phyloP scores from a whole-genome alignment of 2,888 invertebrate genomes.

The Caenorhabditis panamensis region DNA sequence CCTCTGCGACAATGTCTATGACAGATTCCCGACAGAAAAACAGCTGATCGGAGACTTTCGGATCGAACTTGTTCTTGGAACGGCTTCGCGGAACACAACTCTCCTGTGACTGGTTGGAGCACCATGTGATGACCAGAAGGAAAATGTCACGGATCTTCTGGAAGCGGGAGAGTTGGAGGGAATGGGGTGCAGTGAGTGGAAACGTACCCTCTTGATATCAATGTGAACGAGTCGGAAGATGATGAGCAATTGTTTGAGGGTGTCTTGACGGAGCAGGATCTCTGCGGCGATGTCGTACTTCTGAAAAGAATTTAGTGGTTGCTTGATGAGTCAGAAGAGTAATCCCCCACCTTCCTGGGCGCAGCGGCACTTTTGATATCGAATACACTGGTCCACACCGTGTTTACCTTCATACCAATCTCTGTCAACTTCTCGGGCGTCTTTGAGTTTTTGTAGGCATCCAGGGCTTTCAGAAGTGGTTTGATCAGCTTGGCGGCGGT shows the following conservation, averaged over 20 bases:
- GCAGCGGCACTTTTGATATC: conserved; percentile 22
- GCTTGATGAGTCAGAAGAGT: neutral
- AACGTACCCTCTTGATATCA: conserved; percentile 23
- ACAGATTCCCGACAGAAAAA: conserved; percentile 18
- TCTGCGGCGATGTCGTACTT: conserved; percentile 46
- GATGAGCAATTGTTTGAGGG: conserved; percentile 12
- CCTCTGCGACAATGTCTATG: conserved; percentile 29
- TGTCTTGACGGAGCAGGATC: conserved; percentile 25
- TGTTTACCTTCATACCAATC: neutral
- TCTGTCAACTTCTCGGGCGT: conserved; percentile 16
- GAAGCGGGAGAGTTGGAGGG: neutral
- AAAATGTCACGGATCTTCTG: conserved; percentile 53
- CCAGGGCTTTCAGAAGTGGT: conserved; percentile 4
- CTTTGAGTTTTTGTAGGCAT: neutral
- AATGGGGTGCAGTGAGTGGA: no score
- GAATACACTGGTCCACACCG: conserved; percentile 26
- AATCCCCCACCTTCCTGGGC: conserved; percentile 24
- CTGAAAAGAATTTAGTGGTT: no score
- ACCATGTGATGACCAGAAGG: conserved; percentile 23
- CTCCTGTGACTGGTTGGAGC: conserved; percentile 33
- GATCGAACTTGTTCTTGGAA: conserved; percentile 4
- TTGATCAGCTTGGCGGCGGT: conserved; percentile 10
- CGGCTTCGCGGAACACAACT: conserved; percentile 2
- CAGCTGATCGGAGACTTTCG: conserved; percentile 26
- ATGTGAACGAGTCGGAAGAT: conserved; percentile 1